Conservation (phyloP, 2,888 invertebrate genomes). For the Tachina grossa region DNA sequence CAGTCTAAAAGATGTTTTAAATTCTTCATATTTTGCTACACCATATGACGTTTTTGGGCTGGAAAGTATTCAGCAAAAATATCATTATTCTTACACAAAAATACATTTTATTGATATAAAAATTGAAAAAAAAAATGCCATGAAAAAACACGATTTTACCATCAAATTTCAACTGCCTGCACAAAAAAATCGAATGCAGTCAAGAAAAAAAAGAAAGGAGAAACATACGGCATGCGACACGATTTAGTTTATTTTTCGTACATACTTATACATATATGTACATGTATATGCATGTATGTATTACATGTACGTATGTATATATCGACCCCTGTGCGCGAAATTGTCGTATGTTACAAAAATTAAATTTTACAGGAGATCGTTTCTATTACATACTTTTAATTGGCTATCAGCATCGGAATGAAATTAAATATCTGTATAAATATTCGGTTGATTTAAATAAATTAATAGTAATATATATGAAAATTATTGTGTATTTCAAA, state of each 20-base stretch:
- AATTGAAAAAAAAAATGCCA: not conserved
- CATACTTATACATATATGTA: not conserved
- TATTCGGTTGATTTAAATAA: no score
- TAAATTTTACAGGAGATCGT: no score
- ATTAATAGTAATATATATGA: no score
- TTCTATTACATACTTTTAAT: no score
- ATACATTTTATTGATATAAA: conserved; percentile 30
- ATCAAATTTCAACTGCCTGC: conserved; percentile 51
- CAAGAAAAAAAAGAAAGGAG: conserved; percentile 2
- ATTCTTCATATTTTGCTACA: conserved; percentile 10
- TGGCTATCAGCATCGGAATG: no score
- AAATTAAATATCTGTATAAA: no score
- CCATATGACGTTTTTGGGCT: conserved; percentile 14
- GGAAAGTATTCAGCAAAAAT: conserved; percentile 29
- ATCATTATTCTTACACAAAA: conserved; percentile 52
- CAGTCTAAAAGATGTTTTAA: conserved; percentile 27
- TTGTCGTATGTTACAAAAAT: no score
- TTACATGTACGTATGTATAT: no score
- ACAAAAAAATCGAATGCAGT: conserved; percentile 33
- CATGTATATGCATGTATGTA: no score
- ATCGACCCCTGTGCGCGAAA: no score
- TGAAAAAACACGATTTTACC: conserved; percentile 57
- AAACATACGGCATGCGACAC: conserved; percentile 64
- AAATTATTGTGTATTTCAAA: no score
- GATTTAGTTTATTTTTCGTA: conserved; percentile 33